Evolutionary conservation across 2,888 invertebrate genomes (phyloP), one percentile per base, ranked within the genome.

Genomic region (Chydorus sphaericus): DNA sequence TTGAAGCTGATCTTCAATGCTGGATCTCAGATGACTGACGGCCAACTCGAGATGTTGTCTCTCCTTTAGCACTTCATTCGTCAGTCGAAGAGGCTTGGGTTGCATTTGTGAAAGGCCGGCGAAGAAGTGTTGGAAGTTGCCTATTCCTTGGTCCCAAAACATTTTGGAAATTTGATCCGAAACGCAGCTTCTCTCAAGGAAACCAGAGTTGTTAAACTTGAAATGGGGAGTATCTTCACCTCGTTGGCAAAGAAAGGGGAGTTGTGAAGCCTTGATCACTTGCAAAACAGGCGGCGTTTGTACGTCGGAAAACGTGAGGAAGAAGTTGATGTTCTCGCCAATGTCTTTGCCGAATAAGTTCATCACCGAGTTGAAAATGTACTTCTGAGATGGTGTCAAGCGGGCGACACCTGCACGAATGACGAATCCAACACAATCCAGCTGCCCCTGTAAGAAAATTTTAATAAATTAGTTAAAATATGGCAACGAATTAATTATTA

Each of bases 331-430:
- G 29, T 62, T 63, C 10, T 58, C 55, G 14, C 49, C 58, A 11
- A 63, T 49, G 39, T 62, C 62, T 33, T 58, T 60, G 7, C 63
- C 62, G 55, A 62, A 62, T 38, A 63, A 56, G 8, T 57, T 53
- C 16, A 62, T 53, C 18, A 62, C 54, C 20, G 57, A 57, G 36
- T 61, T 58, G 33, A 59, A 61, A 11, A 62, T 57, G 50, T 62
- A 59, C 18, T 44, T 39, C 55, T 61, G 61, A 10, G 62, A 56
- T 14, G 44, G 57, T 10, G 61, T 61, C 20, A 61, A 33, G 18
- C 61, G 54, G 16, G 55, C 58, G n/a, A 38, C 49, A 23, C 58
- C 50, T 16, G 63, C 54, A 49, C 57, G 59, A 8, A 55, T 58
- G 14, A 63, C 63, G 56, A 63, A 58, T 10, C 62, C 59, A 49